Base-by-base conservation (phyloP, 2,797 vertebrate genomes). In the Crocidura indochinensis region DNA sequence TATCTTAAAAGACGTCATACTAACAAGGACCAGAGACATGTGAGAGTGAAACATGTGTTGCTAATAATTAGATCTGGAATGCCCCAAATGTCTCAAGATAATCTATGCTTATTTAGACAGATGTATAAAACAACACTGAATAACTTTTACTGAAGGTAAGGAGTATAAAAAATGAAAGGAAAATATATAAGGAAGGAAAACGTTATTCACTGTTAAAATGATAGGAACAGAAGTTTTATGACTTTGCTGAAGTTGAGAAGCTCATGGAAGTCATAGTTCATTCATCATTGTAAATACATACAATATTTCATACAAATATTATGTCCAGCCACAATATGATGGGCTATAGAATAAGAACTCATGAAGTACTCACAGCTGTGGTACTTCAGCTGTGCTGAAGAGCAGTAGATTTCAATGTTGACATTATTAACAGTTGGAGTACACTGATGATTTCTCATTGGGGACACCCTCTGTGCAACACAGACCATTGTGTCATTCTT, bases 181-280 rank as follows among this genome's bases (percentile, higher is more conserved):
- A n/a, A 83, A 60, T 60, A 60, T 69, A 10, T 2, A 2, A 69
- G 1, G 20, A 6, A 8, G 17, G 17, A 27, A 73, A 84, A 22
- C 4, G 69, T 81, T 46, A 24, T 79, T 83, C 73, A 2, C 38
- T 38, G 38, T 38, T 38, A 38, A 38, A 38, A 38, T 38, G 5
- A 38, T 31, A 87, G n/a, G 6, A 8, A 84, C 27, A 67, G 26
- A 82, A 93, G n/a, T 87, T 90, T 72, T 88, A 7, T 71, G 44
- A 64, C 29, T 19, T 83, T 62, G 19, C 56, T 85, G 51, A 10
- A 84, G 80, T 64, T 89, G 27, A 87, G 26, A 94, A 73, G 56
- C n/a, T 51, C 27, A 84, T 68, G 24, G 47, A 84, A 92, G 78
- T 76, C 17, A 51, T 0, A 84, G 47, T 60, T 29, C 10, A 27